Evolutionary conservation across 2,888 invertebrate genomes (phyloP).

Genomic region (Uropetala carovei): DNA sequence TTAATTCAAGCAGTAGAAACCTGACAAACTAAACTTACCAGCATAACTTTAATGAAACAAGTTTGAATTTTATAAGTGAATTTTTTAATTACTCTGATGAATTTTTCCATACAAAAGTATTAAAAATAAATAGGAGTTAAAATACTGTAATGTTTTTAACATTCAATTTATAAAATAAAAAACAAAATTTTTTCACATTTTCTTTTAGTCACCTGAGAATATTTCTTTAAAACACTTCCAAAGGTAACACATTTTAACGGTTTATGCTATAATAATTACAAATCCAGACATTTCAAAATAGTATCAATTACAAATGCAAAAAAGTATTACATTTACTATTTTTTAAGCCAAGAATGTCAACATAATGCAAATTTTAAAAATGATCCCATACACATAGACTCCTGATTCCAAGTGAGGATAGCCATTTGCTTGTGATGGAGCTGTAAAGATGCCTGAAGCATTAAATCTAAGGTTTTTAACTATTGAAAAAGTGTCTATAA

Average conservation of each 20-base stretch:
- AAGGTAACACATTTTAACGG: too few species aligned
- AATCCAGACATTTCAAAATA: too few species aligned
- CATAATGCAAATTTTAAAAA: neutral
- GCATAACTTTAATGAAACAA: neutral
- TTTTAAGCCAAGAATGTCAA: neutral
- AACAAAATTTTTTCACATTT: too few species aligned
- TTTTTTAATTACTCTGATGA: neutral
- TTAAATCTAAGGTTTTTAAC: neutral
- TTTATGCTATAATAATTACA: too few species aligned
- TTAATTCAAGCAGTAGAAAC: too few species aligned
- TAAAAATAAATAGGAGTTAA: neutral
- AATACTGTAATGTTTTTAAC: neutral
- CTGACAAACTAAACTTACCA: too few species aligned
- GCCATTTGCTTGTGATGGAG: neutral
- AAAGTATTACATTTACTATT: neutral
- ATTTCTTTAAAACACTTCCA: too few species aligned
- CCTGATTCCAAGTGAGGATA: neutral
- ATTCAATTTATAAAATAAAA: neutral
- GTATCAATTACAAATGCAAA: too few species aligned
- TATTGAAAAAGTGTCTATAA: too few species aligned
- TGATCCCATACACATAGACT: neutral
- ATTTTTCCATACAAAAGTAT: neutral
- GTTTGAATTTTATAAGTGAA: neutral
- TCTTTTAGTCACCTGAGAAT: too few species aligned
- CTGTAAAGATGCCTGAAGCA: constrained; percentile 12